Base-by-base conservation (phyloP, 2,113 vertebrate species). In the Terrapene triunguis region DNA sequence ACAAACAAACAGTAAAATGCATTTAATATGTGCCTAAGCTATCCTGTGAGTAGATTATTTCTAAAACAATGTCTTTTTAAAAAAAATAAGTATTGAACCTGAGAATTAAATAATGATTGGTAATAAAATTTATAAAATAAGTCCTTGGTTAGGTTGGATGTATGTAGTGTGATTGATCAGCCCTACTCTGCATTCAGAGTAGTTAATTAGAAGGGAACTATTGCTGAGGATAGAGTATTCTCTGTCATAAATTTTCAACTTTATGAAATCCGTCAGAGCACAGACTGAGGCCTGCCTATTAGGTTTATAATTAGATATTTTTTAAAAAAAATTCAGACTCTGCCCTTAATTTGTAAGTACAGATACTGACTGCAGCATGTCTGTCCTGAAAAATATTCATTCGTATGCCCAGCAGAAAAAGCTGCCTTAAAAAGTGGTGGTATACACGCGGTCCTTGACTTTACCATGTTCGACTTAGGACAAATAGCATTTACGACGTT, bases 121-220 rank as follows among this genome's bases (percentile, higher is more conserved):
- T 35, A 48, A 38, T 21, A 69, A 80, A 89, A 94, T 3, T 21
- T 17, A 0, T 19, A 6, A 1, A 0, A 21, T 62, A 44, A 14
- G n/a, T 13, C 4, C 59, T 62, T 42, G 38, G 65, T 72, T 78
- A 21, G 55, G 21, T 13, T 81, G 53, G 35, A 7, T 5, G 1
- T 1, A 8, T 29, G 57, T 55, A 25, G 27, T 29, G 25, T 10
- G 65, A n/a, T 72, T 74, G 38, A 44, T 24, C 72, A 74, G n/a
- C 4, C 69, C 29, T 32, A 62, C 59, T 62, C 69, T 72, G 69
- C 38, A 24, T 74, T 74, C n/a, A 38, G 44, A 42, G 19, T 74
- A 42, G 19, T 74, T 44, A 74, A n/a, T 74, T 74, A 74, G 72
- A 76, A 47, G 72, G 42, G 22, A 76, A 76, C 24, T 76, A 12